Evolutionary conservation across 2,113 vertebrate species (phyloP).

Genomic region (Irena cyanogastra): DNA sequence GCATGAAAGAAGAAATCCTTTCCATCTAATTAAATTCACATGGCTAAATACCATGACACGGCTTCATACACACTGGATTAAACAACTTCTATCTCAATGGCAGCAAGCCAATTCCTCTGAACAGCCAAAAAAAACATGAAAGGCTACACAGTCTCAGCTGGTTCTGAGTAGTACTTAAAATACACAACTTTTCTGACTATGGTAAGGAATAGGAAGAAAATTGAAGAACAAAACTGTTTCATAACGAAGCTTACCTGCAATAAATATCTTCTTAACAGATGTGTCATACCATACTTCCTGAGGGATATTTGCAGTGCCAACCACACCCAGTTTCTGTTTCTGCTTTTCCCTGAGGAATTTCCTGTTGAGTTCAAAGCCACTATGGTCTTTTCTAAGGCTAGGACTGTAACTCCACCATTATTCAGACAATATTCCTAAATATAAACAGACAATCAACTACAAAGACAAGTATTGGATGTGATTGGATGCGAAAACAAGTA

Average conservation of each 20-base stretch:
- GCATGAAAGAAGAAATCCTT: not conserved
- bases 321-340: not conserved
- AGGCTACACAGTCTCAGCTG: not conserved
- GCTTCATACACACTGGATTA: not conserved
- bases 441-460: not conserved
- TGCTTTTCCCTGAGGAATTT: not conserved
- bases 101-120: not conserved
- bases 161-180: not conserved
- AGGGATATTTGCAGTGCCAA: not conserved
- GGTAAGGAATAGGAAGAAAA: not conserved
- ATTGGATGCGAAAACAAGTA: too few species aligned
- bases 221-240: not conserved
- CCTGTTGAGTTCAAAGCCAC: not conserved
- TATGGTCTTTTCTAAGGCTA: not conserved
- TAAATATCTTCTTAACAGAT: not conserved
- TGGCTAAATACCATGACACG: not conserved
- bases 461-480: not conserved
- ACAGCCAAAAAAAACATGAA: not conserved
- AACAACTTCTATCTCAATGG: not conserved
- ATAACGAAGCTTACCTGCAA: fast-evolving
- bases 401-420: not conserved
- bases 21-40: not conserved
- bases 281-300: not conserved
- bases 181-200: not conserved
- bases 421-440: not conserved